Evolutionary conservation across 2,797 vertebrate genomes (phyloP), one percentile per base, ranked within the genome.

Genomic region (Ceryle rudis): DNA sequence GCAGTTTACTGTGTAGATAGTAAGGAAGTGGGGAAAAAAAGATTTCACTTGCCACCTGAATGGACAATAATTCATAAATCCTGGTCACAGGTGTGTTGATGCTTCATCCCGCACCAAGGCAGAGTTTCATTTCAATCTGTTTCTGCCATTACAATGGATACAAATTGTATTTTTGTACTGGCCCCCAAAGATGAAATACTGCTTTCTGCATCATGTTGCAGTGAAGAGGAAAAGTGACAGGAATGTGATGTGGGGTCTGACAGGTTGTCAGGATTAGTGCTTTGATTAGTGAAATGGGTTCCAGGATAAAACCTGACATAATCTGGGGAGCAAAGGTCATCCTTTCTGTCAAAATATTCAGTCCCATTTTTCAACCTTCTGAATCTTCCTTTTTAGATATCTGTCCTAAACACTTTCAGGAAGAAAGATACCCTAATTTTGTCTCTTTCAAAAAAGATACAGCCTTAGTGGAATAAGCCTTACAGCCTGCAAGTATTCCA

Each of bases 401-500:
- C n/a, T 54, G 14, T 35, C 61, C 51, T 69, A 67, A 70, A 79
- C n/a, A 13, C 6, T 91, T 93, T 72, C 28, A 64, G 42, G 33
- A 74, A 18, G 51, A 84, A 90, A 86, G 12, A 29, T 47, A 62
- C 12, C 35, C 16, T 26, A 55, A 69, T 82, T 64, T 16, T 20
- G 3, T 58, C 13, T 66, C 65, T 94, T 64, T 75, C 18, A 62
- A 61, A 74, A 88, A 90, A 87, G 55, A 60, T 15, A 41, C 6
- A 8, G 47, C 9, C n/a, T 86, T 89, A 85, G 37, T 29, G 14
- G 12, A 72, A 60, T 54, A 93, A 93, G 44, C 14, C 16, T 77
- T 90, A 39, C 31, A 92, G 60, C 14, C 46, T 93, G 74, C 28
- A 79, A 91, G 51, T 77, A 78, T 95, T 94, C 61, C 42, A 90